Conservation (phyloP, 1,140 invertebrate genomes). For the Parasteatoda tepidariorum region DNA sequence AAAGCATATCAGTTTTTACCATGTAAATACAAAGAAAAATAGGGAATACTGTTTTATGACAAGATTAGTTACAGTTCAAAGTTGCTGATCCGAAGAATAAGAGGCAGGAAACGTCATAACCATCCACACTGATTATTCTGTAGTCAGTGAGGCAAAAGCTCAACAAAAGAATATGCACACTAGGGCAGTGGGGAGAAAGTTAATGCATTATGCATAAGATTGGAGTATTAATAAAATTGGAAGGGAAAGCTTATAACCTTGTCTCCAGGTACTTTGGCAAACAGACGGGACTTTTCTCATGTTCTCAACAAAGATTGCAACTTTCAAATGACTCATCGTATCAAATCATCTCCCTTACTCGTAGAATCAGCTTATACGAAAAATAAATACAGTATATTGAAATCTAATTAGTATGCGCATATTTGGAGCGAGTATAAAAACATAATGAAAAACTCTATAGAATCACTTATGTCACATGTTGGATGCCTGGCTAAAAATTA, state of each 20-base stretch:
- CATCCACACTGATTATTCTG: constrained; percentile 28
- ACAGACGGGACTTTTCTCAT: constrained; percentile 20
- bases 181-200: constrained; percentile 19
- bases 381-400: constrained; percentile 14
- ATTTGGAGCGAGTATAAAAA: neutral
- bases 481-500: too few species aligned
- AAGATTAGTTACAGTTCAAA: constrained; percentile 40
- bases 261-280: constrained; percentile 43
- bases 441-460: too few species aligned
- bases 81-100: neutral
- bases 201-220: constrained; percentile 56
- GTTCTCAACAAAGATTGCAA: neutral
- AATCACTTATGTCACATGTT: too few species aligned
- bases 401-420: constrained; percentile 14
- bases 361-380: neutral
- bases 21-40: neutral
- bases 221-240: constrained; percentile 50
- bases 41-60: constrained; percentile 25
- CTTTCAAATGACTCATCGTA: constrained; percentile 18
- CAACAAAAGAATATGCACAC: constrained; percentile 37
- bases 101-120: neutral
- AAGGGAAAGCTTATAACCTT: constrained; percentile 31
- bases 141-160: constrained; percentile 6
- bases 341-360: neutral
- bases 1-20: neutral